Evolutionary conservation across 2,888 invertebrate genomes (phyloP).

Genomic region (Leptinotarsa juncta): DNA sequence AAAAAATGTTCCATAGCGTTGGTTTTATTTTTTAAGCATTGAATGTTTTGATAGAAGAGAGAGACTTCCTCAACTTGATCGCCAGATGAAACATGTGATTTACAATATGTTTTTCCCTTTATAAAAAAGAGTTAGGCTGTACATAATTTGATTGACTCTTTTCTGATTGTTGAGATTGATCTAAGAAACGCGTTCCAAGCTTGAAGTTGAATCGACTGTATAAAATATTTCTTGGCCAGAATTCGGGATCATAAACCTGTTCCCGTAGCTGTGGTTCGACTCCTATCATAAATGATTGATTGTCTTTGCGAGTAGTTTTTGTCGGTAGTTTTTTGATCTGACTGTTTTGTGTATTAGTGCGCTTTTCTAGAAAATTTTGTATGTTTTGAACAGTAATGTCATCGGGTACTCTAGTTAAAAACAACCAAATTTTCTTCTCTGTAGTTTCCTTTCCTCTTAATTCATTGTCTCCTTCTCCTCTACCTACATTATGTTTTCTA

Average conservation of each 20-base stretch:
- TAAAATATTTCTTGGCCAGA: not conserved
- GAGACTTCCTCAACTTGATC: not conserved
- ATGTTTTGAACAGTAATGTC: too few species aligned
- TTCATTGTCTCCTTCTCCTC: too few species aligned
- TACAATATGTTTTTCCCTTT: too few species aligned
- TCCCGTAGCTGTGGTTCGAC: not conserved
- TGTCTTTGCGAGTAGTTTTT: not conserved
- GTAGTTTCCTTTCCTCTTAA: too few species aligned
- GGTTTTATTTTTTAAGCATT: not conserved
- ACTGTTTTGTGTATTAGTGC: too few species aligned
- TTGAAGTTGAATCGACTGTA: not conserved
- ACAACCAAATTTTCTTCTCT: not conserved
- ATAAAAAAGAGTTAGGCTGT: too few species aligned
- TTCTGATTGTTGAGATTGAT: too few species aligned
- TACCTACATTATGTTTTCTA: too few species aligned
- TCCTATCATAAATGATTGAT: not conserved
- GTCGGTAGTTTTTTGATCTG: too few species aligned
- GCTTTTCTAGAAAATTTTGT: too few species aligned
- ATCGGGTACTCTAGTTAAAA: not conserved
- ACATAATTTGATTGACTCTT: too few species aligned
- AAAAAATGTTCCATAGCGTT: not conserved
- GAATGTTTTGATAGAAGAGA: not conserved
- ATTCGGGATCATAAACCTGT: not conserved
- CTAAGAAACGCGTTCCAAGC: too few species aligned
- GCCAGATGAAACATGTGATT: not conserved